Evolutionary conservation across 2,113 vertebrate genomes (phyloP), one percentile per base, ranked within the genome.

Genomic region (Rattus rattus): DNA sequence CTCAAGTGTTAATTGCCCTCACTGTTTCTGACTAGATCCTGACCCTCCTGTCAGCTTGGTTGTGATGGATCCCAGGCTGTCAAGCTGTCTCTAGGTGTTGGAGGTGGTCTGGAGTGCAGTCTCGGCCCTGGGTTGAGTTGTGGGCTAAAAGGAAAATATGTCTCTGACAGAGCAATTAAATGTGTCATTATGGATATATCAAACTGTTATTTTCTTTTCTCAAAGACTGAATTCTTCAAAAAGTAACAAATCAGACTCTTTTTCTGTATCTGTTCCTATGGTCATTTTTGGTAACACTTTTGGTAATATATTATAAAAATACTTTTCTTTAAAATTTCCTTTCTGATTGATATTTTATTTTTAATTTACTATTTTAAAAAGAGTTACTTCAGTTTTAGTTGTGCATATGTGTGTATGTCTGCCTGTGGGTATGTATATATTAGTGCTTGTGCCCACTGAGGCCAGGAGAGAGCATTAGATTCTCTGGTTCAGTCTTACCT

Each of bases 241-340:
- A 67, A 12, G 56, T 10, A 75, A 79, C 36, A 94, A 93, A 69
- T 22, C 80, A 33, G 81, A 87, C 75, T 2, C 43, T 43, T 43
- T 83, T 94, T 61, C 39, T 56, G 1, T 84, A 33, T 61, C n/a
- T 59, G 3, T 63, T 70, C 75, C 26, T 61, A 26, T 7, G 39
- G 8, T 88, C 26, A 43, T 67, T 17, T 61, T 95, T 88, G 43
- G 49, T 67, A 59, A 94, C 26, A 43, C 61, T 17, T 61, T 95
- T 88, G 43, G 49, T 67, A 59, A 94, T 43, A 39, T 56, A 19
- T 85, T 77, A 81, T 76, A 94, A 91, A 90, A 16, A 67, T 39
- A 67, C 43, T 91, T 81, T 94, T 73, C 83, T 90, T 95, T 56
- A 49, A 88, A 92, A 52, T 83, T 77, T 16, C 16, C 12, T 59